A percentile compares a stretch with the other conserved stretches of the same genome.
Evolutionary conservation across 2,888 invertebrate genomes (phyloP).

Genomic region (Syrphus vitripennis): DNA sequence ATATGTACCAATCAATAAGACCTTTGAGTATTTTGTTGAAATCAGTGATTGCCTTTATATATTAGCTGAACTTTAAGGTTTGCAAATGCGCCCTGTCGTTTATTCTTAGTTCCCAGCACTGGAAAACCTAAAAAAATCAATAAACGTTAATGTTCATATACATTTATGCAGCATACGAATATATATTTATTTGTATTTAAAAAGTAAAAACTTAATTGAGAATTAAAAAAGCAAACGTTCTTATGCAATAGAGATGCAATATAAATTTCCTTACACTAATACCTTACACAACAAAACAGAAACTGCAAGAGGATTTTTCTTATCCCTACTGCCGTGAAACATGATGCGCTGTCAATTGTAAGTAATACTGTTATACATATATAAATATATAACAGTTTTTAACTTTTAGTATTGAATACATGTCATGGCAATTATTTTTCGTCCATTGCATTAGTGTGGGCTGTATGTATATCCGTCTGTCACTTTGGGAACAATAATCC

Average conservation of each 20-base stretch:
- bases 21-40: too few relatives aligned
- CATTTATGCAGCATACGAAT: too few relatives aligned
- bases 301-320: background rate
- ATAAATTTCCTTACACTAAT: constrained; percentile 5
- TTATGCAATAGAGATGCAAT: background rate
- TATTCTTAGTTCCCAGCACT: too few relatives aligned
- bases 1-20: too few relatives aligned
- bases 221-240: background rate
- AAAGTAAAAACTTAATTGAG: background rate
- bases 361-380: background rate
- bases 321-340: background rate
- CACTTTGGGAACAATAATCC: constrained; percentile 39
- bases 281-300: background rate
- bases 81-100: too few relatives aligned
- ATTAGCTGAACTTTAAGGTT: too few relatives aligned
- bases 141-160: too few relatives aligned
- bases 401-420: constrained; percentile 64
- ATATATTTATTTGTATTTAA: background rate
- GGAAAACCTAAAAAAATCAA: too few relatives aligned
- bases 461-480: background rate
- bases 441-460: constrained; percentile 53
- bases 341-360: constrained; percentile 8
- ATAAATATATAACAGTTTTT: constrained; percentile 10
- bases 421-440: constrained; percentile 66
- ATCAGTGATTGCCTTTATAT: too few relatives aligned